Evolutionary conservation across 64 coral and sea anemone genomes (phyloP).

Genomic region (Montipora capricornis): DNA sequence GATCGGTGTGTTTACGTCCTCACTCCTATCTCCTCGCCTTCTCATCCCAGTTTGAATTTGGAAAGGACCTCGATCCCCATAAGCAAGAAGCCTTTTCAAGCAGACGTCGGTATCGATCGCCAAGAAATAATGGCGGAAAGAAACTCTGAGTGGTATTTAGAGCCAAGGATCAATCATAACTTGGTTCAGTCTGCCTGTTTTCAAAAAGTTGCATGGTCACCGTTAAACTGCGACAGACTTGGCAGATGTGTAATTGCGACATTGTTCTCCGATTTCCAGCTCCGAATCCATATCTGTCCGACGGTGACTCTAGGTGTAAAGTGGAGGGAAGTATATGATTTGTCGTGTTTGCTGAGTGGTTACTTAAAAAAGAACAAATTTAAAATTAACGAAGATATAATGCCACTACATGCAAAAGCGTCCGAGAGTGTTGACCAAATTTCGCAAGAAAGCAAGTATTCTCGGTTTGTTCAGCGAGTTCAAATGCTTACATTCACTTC

Average conservation of each 20-base stretch:
- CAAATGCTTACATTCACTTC: constrained; percentile 16
- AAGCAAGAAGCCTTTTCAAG: neutral
- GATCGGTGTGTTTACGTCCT: constrained; percentile 78
- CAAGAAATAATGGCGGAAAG: neutral
- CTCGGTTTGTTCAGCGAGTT: neutral
- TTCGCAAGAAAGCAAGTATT: neutral
- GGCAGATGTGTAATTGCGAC: constrained; percentile 74
- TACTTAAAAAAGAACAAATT: constrained; percentile 38
- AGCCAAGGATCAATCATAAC: neutral
- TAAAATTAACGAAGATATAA: constrained; percentile 17
- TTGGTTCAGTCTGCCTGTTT: neutral
- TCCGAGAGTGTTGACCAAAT: neutral
- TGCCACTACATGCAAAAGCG: neutral
- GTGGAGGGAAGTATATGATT: constrained; percentile 52
- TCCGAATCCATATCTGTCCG: constrained; percentile 30
- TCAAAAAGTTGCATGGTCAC: constrained; percentile 77
- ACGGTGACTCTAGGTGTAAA: neutral
- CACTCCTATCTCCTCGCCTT: constrained; percentile 42
- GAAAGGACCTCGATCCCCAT: constrained; percentile 34
- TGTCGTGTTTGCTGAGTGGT: constrained; percentile 30
- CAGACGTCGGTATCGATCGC: constrained; percentile 53
- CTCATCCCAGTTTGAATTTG: constrained; percentile 40
- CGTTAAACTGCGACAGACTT: constrained; percentile 48
- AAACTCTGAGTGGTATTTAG: neutral
- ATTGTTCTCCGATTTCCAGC: constrained; percentile 62